Evolutionary conservation across 2,888 invertebrate species (phyloP).

Genomic region (Acanthacorydalis orientalis): DNA sequence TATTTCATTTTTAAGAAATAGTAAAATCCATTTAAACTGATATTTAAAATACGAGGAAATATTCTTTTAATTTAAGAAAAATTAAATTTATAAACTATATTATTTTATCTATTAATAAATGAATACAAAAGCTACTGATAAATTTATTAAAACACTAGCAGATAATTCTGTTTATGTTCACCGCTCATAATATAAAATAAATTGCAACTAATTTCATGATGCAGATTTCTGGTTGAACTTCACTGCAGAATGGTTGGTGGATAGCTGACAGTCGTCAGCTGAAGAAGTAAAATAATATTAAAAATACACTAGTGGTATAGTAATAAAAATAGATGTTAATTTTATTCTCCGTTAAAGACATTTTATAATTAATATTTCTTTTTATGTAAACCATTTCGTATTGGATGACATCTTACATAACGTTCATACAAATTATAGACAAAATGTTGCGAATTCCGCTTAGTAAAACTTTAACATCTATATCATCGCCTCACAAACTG

Average conservation of each 20-base stretch:
- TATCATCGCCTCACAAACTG: background rate
- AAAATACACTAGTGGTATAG: background rate
- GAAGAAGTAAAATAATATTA: background rate
- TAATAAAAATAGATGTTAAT: background rate
- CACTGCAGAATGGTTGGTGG: background rate
- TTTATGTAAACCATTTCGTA: background rate
- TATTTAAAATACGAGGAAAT: too few relatives aligned
- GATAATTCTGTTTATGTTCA: too few relatives aligned
- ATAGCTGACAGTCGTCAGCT: background rate
- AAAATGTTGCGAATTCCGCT: slow-evolving; percentile 65
- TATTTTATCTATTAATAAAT: too few relatives aligned
- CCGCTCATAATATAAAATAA: too few relatives aligned
- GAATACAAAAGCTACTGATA: too few relatives aligned
- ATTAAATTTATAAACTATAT: too few relatives aligned
- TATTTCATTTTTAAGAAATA: too few relatives aligned
- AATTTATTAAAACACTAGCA: too few relatives aligned
- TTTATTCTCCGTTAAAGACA: background rate
- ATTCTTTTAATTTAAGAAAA: too few relatives aligned
- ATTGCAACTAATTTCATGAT: too few relatives aligned
- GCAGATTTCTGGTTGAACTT: too few relatives aligned
- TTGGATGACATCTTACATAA: background rate
- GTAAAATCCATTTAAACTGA: too few relatives aligned
- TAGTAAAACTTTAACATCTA: slow-evolving; percentile 38
- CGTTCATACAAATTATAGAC: slow-evolving; percentile 7
- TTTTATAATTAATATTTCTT: background rate